Evolutionary conservation across 2,888 invertebrate species (phyloP), one percentile per base, ranked within the genome.

Genomic region (Philereme transversata): DNA sequence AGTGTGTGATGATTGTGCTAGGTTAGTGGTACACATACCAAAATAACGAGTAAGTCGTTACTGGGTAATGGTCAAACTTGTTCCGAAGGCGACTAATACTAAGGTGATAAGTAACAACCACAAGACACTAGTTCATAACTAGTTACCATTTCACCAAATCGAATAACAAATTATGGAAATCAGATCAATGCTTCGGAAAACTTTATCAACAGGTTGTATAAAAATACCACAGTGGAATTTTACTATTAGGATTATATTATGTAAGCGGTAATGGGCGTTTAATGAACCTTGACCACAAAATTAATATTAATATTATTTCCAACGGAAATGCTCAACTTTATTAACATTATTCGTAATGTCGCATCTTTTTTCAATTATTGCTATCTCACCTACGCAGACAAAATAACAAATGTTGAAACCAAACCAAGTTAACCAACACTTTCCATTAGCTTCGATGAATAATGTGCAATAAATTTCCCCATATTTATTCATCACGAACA

Each of bases 141-240:
- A 57, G 44, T 61, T 56, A 46, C 4, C 10, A 46, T 43, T 47
- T 58, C 40, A 33, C 36, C 49, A 51, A 54, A 58, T 55, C 41
- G 5, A 51, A 46, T 7, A 48, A 52, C 44, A 52, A 50, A 58
- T 47, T 52, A 48, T 43, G 43, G 38, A 45, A 53, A 48, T 22
- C 47, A 40, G 9, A 44, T 34, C 4, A 52, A 41, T 51, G 34
- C n/a, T 45, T 10, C 46, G 57, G 62, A 62, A 60, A 51, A 38
- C 55, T 62, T 56, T 62, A 45, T 46, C 22, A 9, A n/a, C 33
- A 8, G 7, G 8, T 41, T 11, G 5, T 41, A 4, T 5, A 56
- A 60, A 46, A 33, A 35, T 59, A 56, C 36, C 61, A 11, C 48
- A 52, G 61, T 46, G 64, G 66, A 67, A 67, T 61, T 50, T 57